Percentiles rank a stretch among this genome's conserved stretches.
These are phyloP conservation scores for Melierax canorus DNA, from an alignment of 2,113 vertebrate genomes.

Conservation along the genomic window DNA sequence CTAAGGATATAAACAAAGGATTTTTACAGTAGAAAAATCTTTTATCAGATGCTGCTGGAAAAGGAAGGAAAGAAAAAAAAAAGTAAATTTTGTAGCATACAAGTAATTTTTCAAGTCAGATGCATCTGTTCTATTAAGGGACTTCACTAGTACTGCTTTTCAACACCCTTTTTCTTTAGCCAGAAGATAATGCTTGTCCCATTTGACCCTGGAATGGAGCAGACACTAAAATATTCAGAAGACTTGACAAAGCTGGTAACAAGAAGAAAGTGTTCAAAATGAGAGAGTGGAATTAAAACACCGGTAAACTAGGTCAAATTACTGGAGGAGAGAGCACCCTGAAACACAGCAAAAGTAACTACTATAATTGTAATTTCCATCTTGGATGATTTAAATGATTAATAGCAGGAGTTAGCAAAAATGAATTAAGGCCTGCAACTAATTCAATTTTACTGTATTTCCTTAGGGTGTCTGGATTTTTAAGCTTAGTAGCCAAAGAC, in stretches of 20 bases:
- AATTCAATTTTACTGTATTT: constrained; percentile 36
- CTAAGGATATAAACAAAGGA: neutral
- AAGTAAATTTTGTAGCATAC: neutral
- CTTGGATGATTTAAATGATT: constrained; percentile 22
- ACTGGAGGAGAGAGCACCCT: neutral
- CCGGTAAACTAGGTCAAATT: constrained; percentile 5
- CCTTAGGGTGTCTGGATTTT: constrained; percentile 7
- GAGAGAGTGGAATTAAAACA: neutral
- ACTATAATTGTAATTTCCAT: neutral
- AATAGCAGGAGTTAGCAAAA: constrained; percentile 26
- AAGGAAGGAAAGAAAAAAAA: accelerated
- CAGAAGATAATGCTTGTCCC: neutral
- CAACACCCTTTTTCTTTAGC: neutral
- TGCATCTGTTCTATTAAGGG: neutral
- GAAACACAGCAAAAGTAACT: neutral
- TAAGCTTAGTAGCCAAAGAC: neutral
- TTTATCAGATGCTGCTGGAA: neutral
- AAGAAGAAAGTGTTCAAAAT: neutral
- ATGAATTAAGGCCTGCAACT: constrained; percentile 26
- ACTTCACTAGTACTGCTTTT: neutral
- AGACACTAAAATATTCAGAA: constrained; percentile 21
- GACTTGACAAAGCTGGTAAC: neutral
- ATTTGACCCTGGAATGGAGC: neutral
- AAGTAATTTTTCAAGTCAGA: neutral
- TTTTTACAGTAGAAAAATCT: neutral